Evolutionary conservation across 64 coral and sea anemone genomes (phyloP), one percentile per base, ranked within the genome.

Genomic region (Stichodactyla helianthus): DNA sequence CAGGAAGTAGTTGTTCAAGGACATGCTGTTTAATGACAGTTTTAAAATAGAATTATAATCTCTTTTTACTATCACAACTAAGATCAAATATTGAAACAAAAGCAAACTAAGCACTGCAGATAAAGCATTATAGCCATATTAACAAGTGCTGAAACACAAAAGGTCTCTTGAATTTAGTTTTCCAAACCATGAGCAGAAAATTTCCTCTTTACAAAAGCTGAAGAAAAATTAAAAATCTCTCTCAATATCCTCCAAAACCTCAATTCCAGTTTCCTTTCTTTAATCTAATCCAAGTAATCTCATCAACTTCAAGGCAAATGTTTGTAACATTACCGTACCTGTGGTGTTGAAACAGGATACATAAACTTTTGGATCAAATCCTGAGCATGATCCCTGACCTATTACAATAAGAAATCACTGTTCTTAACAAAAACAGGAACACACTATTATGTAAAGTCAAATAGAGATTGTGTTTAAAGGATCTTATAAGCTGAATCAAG

Each of bases 301-400:
- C 55, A 4, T 58, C 55, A 11, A 58, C 55, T 58, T 58, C 5
- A 58, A 11, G 14, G 8, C 55, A 11, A 58, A 44, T 44, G 8
- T 58, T 58, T 11, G 14, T 58, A 58, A 58, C 55, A 58, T 1
- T 58, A 15, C 55, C 0, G 70, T 97, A 97, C 94, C 88, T 97
- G 94, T 87, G 94, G 94, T 77, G 91, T 93, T 28, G 94, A 97
- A 12, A 97, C 91, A 44, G 91, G 92, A 71, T 87, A 58, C 94
- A 97, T 97, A 97, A 97, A 97, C 91, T 97, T 97, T 62, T 97
- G 94, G 15, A 97, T 84, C 20, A 97, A 70, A 54, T 97, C 94
- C 85, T 97, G 94, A 13, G 94, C 79, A 63, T 89, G 92, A 55
- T 97, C 91, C n/a, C 94, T 91, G 52, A 97, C 94, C 94, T 97